Evolutionary conservation across 2,888 invertebrate genomes (phyloP), one percentile per base, ranked within the genome.

Genomic region (Laothoe populi): DNA sequence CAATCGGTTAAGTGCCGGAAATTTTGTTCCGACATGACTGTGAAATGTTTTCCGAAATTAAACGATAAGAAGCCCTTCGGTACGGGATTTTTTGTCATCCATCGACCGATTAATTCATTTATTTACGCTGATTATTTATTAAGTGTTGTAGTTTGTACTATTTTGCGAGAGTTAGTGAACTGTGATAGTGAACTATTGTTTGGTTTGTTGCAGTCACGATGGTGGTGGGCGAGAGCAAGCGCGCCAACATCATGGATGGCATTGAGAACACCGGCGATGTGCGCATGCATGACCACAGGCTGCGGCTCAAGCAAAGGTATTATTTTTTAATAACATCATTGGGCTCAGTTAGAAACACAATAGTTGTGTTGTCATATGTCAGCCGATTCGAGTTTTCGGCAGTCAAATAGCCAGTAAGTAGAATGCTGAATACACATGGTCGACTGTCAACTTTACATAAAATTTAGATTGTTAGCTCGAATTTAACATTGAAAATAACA

Each of bases 261-360:
- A 96, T 98, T 90, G 96, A 97, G 93, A 97, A 96, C 90, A 97
- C 97, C 48, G 97, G 97, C 61, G 96, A 96, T 82, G 97, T 98
- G 75, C 95, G 97, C 73, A 95, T 98, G 86, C 97, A 98, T 91
- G 97, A 97, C 93, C 97, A 98, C 90, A 95, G 97, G 81, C 95
- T 97, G 79, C 96, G 97, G 88, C 94, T 98, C 79, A 96, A 97
- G 82, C 97, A 98, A 90, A 96, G 97, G 97, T 97, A 90, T 24
- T 49, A 49, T 49, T 7, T 16, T n/a, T 16, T n/a, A n/a, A 11
- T 19, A 3, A 53, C 7, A 19, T 19, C 4, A 10, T 26, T 1
- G 44, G 5, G 16, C 42, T 16, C 1, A 8, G n/a, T 8, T 2
- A 44, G 19, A 19, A 44, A 10, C 10, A 26, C 31, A 31, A 1